phyloP scores from a whole-genome alignment of 2,113 vertebrate genomes.

The Lophotis ruficrista region DNA sequence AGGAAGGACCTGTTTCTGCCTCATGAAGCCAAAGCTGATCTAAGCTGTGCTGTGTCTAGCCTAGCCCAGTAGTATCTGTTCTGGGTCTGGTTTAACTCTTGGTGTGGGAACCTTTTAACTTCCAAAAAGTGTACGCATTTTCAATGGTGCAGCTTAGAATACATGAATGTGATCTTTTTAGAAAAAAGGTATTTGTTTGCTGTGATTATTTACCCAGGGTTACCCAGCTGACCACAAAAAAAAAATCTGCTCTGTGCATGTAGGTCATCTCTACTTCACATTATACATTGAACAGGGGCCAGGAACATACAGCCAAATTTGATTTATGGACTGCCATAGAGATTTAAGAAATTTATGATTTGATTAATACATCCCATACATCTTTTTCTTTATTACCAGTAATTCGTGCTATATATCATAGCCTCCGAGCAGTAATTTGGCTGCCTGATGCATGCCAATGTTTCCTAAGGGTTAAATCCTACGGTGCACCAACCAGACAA shows the following conservation, averaged over 20 bases:
- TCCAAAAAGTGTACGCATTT: fast-evolving
- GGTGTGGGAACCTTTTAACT: neutral
- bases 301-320: neutral
- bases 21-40: neutral
- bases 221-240: neutral
- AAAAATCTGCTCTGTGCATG: neutral
- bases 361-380: conserved; percentile 65
- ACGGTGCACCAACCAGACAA: neutral
- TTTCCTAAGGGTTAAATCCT: conserved; percentile 51
- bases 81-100: neutral
- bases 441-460: neutral
- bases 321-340: conserved; percentile 45
- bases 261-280: neutral
- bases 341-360: conserved; percentile 63
- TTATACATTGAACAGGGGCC: neutral
- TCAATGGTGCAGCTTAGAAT: neutral
- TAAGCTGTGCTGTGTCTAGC: neutral
- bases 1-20: neutral
- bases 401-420: conserved; percentile 34
- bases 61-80: neutral
- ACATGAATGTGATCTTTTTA: neutral
- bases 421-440: conserved; percentile 20
- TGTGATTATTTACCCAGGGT: neutral
- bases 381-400: conserved; percentile 59
- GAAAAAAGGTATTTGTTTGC: neutral